Conservation (phyloP, 1,140 invertebrate genomes). For the Panagrolaimus sp. region DNA sequence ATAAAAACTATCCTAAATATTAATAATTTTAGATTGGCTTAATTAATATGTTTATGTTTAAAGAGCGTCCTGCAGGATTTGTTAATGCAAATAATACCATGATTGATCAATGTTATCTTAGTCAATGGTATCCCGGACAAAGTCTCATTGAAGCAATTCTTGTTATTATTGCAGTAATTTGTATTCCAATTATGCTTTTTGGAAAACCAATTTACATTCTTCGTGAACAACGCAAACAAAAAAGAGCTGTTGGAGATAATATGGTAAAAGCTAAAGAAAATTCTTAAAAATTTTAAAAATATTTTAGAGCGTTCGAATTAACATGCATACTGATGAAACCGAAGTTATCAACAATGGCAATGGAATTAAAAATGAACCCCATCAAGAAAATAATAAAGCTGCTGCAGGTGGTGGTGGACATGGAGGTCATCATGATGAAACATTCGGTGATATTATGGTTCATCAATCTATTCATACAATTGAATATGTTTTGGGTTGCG, state of each 20-base stretch:
- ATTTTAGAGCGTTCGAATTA: conserved; percentile 44
- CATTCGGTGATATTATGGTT: conserved; percentile 82
- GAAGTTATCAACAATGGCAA: conserved; percentile 53
- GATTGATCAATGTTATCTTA: conserved; percentile 47
- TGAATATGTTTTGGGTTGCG: conserved; percentile 88
- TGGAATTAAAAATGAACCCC: conserved; percentile 25
- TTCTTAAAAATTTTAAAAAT: too few species aligned
- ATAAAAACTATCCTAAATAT: background rate
- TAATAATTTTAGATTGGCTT: conserved; percentile 62
- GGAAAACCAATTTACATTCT: conserved; percentile 71
- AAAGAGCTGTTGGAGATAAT: conserved; percentile 50
- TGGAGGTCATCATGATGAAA: conserved; percentile 85
- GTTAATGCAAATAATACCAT: conserved; percentile 28
- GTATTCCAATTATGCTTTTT: conserved; percentile 85
- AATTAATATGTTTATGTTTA: conserved; percentile 68
- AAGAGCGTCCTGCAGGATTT: conserved; percentile 58
- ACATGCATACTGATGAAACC: conserved; percentile 56
- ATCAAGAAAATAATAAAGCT: conserved; percentile 62
- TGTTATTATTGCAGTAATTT: conserved; percentile 72
- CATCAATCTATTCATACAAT: conserved; percentile 91
- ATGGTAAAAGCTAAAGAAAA: conserved; percentile 38
- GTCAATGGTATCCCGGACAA: conserved; percentile 58
- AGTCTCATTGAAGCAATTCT: conserved; percentile 70
- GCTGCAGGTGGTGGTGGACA: conserved; percentile 85
- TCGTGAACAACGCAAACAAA: conserved; percentile 57